Conservation (phyloP, 2,888 invertebrate genomes). For the Lacanobia oleracea region DNA sequence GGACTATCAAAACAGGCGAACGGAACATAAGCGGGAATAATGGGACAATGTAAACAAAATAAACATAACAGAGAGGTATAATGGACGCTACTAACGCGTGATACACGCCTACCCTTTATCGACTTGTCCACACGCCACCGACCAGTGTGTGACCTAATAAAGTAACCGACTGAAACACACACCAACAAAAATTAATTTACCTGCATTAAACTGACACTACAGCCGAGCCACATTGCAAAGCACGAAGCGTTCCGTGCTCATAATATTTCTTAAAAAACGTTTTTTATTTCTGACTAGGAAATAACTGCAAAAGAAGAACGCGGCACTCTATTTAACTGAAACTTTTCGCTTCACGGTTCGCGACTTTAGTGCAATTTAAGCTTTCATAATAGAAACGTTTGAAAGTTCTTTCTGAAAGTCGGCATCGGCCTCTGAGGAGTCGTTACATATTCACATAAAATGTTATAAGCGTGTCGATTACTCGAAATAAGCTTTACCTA, state of each 20-base stretch:
- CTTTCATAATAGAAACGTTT: constrained; percentile 77
- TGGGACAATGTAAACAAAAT: constrained; percentile 78
- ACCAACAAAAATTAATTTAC: constrained; percentile 53
- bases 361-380: constrained; percentile 79
- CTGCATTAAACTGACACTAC: constrained; percentile 40
- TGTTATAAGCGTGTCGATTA: constrained; percentile 30
- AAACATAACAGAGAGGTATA: constrained; percentile 74
- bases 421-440: constrained; percentile 50
- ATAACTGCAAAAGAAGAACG: constrained; percentile 67
- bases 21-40: constrained; percentile 74
- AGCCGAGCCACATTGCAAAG: constrained; percentile 16
- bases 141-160: constrained; percentile 81
- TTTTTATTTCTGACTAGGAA: constrained; percentile 53
- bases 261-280: constrained; percentile 39
- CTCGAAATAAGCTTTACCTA: constrained; percentile 24
- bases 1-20: constrained; percentile 70
- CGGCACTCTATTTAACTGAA: constrained; percentile 71
- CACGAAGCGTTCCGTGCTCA: constrained; percentile 20
- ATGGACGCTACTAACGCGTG: constrained; percentile 73
- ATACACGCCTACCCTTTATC: constrained; percentile 79
- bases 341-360: constrained; percentile 80
- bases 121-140: constrained; percentile 74
- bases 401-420: constrained; percentile 58
- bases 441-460: constrained; percentile 55
- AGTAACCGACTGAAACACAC: constrained; percentile 70